A percentile compares a stretch with the other conserved stretches of the same genome.
Evolutionary conservation across 2,888 invertebrate genomes (phyloP).

Genomic region (Willowsia nigromaculata): DNA sequence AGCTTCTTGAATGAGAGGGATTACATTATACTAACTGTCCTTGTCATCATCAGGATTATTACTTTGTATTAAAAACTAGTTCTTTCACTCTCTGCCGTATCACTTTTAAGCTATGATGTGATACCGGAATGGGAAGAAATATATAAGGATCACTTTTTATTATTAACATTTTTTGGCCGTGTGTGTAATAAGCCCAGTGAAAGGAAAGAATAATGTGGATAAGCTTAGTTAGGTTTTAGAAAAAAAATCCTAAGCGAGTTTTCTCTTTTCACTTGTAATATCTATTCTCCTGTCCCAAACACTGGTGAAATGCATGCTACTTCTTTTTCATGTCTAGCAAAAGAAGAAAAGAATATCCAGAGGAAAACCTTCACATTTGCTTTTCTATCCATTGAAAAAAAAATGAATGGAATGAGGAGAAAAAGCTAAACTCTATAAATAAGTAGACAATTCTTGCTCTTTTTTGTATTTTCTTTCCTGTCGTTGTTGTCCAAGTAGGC

Average conservation of each 20-base stretch:
- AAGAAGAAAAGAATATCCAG: background rate
- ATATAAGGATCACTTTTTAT: background rate
- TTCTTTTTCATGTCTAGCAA: background rate
- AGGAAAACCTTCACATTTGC: background rate
- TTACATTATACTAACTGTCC: background rate
- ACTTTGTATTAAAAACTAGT: background rate
- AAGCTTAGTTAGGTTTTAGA: slow-evolving; percentile 24
- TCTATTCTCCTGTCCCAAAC: slow-evolving; percentile 1
- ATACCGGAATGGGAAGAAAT: background rate
- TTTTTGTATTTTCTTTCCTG: slow-evolving; percentile 40
- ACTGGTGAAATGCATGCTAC: background rate
- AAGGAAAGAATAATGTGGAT: slow-evolving; percentile 26
- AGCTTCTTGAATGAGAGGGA: background rate
- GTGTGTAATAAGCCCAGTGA: background rate
- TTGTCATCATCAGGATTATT: background rate
- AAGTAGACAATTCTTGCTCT: slow-evolving; percentile 35
- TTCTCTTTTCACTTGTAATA: slow-evolving; percentile 7
- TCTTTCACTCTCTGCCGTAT: background rate
- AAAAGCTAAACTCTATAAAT: slow-evolving; percentile 47
- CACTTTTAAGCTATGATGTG: background rate
- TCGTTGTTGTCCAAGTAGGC: slow-evolving; percentile 49
- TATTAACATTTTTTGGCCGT: slow-evolving; percentile 4
- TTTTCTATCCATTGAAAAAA: background rate
- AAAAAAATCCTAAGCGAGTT: slow-evolving; percentile 5
- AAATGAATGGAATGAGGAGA: slow-evolving; percentile 34